Base-by-base conservation (phyloP, 23 tunicate genomes). In the Diplosoma virens region DNA sequence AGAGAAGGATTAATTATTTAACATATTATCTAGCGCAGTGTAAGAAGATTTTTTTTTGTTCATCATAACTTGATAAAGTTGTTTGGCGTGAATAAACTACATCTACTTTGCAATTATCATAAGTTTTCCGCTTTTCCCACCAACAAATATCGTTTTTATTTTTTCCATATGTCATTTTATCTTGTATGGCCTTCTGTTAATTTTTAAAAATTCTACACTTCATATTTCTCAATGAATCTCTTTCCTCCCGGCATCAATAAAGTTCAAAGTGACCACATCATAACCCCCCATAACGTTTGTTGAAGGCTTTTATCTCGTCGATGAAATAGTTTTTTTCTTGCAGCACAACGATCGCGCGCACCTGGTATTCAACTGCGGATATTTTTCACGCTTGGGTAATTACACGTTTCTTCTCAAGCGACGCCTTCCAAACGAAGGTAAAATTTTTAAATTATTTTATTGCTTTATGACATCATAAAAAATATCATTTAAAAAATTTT, bases 361-460 rank as follows among this genome's bases (percentile, higher is more conserved):
- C 1, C 46, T 72, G 21, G 78, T 72, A n/a, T 72, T 72, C 30
- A 34, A 72, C 30, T 72, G 78, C 28, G 78, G 78, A 47, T 72
- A 72, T 48, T 72, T 72, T 50, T 47, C 61, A 25, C 78, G 61
- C 5, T 47, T 72, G 61, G 78, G 78, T 36, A 27, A 67, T 67
- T 67, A 67, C 52, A 34, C 11, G 52, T 45, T 45, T 45, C 14
- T 45, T 11, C 52, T 45, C 14, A 45, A 45, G n/a, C n/a, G n/a
- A n/a, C n/a, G n/a, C n/a, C n/a, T n/a, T n/a, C n/a, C n/a, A n/a
- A n/a, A n/a, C n/a, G n/a, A n/a, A n/a, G n/a, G n/a, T n/a, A n/a
- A n/a, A n/a, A n/a, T n/a, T n/a, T n/a, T n/a, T n/a, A n/a, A n/a
- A n/a, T n/a, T n/a, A n/a, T n/a, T n/a, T n/a, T n/a, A n/a, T n/a